phyloP scores from a whole-genome alignment of 2,797 vertebrate genomes.

The Lithobates pipiens region DNA sequence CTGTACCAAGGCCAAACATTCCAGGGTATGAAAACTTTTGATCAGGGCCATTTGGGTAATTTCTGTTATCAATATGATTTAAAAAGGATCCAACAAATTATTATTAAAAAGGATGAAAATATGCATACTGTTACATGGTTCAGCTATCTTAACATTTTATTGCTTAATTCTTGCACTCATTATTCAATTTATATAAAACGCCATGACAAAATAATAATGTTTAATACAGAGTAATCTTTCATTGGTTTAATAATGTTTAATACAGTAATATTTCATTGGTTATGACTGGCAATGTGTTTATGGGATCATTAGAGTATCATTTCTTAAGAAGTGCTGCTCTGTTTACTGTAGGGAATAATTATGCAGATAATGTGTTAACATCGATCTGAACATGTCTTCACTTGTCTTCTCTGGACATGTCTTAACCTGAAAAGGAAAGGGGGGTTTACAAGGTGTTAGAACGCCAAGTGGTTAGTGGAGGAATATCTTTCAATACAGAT shows the following conservation, averaged over 20 bases:
- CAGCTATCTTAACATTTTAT: background rate
- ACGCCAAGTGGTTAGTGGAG: background rate
- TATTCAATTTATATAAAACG: background rate
- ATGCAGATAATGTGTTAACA: slow-evolving; percentile 22
- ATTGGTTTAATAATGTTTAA: slow-evolving; percentile 2
- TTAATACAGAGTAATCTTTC: background rate
- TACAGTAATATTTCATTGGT: slow-evolving; percentile 5
- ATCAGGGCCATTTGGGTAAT: too few species aligned
- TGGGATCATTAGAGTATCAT: background rate
- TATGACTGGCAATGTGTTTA: slow-evolving; percentile 11
- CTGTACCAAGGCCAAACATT: too few species aligned
- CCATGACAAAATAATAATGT: background rate
- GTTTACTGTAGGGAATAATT: slow-evolving; percentile 10
- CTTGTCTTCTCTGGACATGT: slow-evolving; percentile 36
- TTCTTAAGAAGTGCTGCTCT: slow-evolving; percentile 8
- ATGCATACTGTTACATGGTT: background rate
- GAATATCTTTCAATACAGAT: background rate
- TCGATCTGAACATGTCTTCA: slow-evolving; percentile 13
- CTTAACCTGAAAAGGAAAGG: slow-evolving; percentile 19
- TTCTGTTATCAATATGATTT: too few species aligned
- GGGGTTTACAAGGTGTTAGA: background rate
- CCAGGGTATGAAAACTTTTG: too few species aligned
- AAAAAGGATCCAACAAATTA: too few species aligned
- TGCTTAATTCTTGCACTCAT: background rate
- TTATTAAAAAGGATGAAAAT: background rate